These are phyloP conservation scores for Physocephala rufipes DNA, from an alignment of 2,888 invertebrate genomes.

Conservation along the genomic window DNA sequence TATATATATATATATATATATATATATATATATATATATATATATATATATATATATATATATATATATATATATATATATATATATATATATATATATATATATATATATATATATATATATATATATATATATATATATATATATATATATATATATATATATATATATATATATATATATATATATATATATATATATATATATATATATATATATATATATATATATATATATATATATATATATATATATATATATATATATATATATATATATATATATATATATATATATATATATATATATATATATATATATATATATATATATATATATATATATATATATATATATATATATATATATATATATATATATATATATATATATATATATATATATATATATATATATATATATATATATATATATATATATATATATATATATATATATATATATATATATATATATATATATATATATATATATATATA, in stretches of 20 bases:
- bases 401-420: constrained; percentile 1
- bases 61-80: constrained; percentile 1
- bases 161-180: constrained; percentile 1
- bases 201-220: constrained; percentile 7
- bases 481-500: constrained; percentile 1
- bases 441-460: constrained; percentile 7
- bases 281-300: constrained; percentile 1
- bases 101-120: constrained; percentile 1
- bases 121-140: constrained; percentile 1
- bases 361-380: constrained; percentile 1
- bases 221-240: constrained; percentile 1
- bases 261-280: constrained; percentile 7
- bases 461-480: constrained; percentile 1
- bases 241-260: constrained; percentile 1
- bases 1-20: constrained; percentile 1
- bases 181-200: constrained; percentile 1
- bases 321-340: constrained; percentile 7
- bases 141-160: constrained; percentile 7
- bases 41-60: constrained; percentile 1
- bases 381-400: constrained; percentile 7
- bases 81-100: constrained; percentile 7
- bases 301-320: constrained; percentile 1
- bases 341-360: constrained; percentile 1
- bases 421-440: constrained; percentile 1
- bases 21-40: constrained; percentile 7